Conservation (phyloP, 2,797 vertebrate genomes). For the Muscicapa comitata region DNA sequence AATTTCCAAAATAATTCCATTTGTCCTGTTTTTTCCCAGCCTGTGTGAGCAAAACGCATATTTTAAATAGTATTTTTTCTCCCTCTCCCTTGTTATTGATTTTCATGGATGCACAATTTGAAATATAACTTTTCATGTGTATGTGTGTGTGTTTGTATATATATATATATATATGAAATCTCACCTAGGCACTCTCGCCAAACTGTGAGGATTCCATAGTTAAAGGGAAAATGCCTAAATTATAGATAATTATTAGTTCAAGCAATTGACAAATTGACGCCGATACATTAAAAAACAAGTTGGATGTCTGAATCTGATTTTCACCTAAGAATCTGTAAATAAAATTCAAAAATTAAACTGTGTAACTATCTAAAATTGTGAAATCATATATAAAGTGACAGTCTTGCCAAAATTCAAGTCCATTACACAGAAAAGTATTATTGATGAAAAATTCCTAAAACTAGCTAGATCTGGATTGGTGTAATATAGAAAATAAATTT, state of each 20-base stretch:
- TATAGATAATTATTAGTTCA: not conserved
- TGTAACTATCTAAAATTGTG: not conserved
- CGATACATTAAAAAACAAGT: not conserved
- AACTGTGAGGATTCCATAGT: not conserved
- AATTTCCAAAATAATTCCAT: not conserved
- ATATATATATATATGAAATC: not conserved
- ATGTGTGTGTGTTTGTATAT: no score
- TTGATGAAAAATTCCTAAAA: not conserved
- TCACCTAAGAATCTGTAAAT: not conserved
- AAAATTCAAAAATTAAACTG: not conserved
- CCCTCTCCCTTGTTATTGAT: not conserved
- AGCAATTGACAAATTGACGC: not conserved
- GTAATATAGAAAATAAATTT: not conserved
- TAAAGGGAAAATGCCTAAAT: not conserved
- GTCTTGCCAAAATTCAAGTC: not conserved
- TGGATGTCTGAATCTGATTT: not conserved
- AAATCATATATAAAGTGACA: not conserved
- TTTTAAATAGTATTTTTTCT: not conserved
- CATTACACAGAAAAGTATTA: not conserved
- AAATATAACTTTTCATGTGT: not conserved
- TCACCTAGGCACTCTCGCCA: not conserved
- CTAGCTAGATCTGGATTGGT: not conserved
- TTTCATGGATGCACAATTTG: not conserved
- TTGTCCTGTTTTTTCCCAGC: not conserved
- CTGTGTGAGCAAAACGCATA: not conserved